Evolutionary conservation across 1,140 invertebrate species (phyloP).

Genomic region (Cherax destructor): DNA sequence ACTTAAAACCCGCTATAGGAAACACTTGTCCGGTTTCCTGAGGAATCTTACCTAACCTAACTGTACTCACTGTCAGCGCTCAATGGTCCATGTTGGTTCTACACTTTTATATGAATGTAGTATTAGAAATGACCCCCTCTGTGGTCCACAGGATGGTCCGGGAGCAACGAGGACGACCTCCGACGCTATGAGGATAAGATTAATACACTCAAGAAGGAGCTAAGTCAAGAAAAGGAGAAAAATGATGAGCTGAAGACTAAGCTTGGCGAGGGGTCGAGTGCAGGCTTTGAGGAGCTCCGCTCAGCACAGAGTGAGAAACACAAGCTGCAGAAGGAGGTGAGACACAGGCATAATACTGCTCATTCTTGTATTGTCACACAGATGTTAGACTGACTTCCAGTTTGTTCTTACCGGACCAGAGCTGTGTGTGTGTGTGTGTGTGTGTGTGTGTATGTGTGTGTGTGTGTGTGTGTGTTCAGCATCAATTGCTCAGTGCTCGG

Average conservation of each 20-base stretch:
- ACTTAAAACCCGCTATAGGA: too few relatives aligned
- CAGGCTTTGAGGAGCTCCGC: constrained; percentile 61
- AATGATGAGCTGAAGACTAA: constrained; percentile 64
- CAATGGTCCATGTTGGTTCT: too few relatives aligned
- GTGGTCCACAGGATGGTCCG: constrained; percentile 6
- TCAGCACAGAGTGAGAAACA: constrained; percentile 62
- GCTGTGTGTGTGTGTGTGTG: neutral
- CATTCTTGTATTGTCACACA: too few relatives aligned
- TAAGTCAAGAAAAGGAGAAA: constrained; percentile 70
- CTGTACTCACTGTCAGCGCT: too few relatives aligned
- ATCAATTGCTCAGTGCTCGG: constrained; percentile 26
- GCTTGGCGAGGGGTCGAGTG: constrained; percentile 37
- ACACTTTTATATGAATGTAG: too few relatives aligned
- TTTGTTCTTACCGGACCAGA: too few relatives aligned
- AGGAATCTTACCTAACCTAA: too few relatives aligned
- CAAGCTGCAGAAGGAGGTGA: constrained; percentile 67
- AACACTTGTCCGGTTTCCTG: too few relatives aligned
- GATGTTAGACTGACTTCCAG: too few relatives aligned
- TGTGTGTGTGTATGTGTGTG: neutral
- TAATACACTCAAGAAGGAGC: constrained; percentile 69
- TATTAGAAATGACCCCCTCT: too few relatives aligned
- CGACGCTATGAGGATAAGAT: constrained; percentile 61
- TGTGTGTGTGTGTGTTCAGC: neutral
- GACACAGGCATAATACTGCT: neutral
- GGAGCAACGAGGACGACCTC: constrained; percentile 52